These are phyloP conservation scores for Tanytarsus gracilentus DNA, from an alignment of 2,888 invertebrate genomes.

Conservation along the genomic window DNA sequence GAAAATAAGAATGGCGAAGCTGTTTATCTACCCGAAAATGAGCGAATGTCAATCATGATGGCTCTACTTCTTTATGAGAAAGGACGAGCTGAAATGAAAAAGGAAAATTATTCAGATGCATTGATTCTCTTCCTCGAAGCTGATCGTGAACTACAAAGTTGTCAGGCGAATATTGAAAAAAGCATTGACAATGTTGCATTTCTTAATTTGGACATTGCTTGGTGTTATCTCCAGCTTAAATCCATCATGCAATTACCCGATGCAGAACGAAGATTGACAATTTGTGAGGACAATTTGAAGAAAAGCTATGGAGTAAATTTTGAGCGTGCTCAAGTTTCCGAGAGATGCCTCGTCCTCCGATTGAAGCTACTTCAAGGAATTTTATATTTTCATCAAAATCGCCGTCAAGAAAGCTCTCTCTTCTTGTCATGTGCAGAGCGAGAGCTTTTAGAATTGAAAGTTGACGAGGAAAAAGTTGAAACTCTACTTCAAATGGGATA, in stretches of 20 bases:
- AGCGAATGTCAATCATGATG: constrained; percentile 59
- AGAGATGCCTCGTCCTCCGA: constrained; percentile 65
- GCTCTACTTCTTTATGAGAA: constrained; percentile 76
- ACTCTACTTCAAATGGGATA: constrained; percentile 56
- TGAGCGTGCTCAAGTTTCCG: constrained; percentile 53
- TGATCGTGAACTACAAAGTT: constrained; percentile 56
- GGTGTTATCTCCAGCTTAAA: constrained; percentile 72
- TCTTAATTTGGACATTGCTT: constrained; percentile 76
- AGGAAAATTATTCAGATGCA: constrained; percentile 58
- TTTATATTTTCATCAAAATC: constrained; percentile 67
- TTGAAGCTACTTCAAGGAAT: constrained; percentile 73
- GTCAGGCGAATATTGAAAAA: constrained; percentile 45
- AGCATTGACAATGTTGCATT: constrained; percentile 75
- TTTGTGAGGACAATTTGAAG: constrained; percentile 58
- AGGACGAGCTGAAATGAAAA: constrained; percentile 58
- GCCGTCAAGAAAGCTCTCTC: constrained; percentile 51
- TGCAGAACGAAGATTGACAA: constrained; percentile 56
- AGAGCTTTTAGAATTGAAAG: constrained; percentile 55
- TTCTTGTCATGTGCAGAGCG: constrained; percentile 53
- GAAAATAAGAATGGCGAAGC: constrained; percentile 71
- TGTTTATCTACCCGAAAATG: constrained; percentile 58
- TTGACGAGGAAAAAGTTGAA: constrained; percentile 48
- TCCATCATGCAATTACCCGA: constrained; percentile 63
- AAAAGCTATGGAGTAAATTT: constrained; percentile 58
- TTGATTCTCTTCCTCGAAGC: constrained; percentile 68